Evolutionary conservation across 2,113 vertebrate species (phyloP), one percentile per base, ranked within the genome.

Genomic region (Herpetotheres cachinnans): DNA sequence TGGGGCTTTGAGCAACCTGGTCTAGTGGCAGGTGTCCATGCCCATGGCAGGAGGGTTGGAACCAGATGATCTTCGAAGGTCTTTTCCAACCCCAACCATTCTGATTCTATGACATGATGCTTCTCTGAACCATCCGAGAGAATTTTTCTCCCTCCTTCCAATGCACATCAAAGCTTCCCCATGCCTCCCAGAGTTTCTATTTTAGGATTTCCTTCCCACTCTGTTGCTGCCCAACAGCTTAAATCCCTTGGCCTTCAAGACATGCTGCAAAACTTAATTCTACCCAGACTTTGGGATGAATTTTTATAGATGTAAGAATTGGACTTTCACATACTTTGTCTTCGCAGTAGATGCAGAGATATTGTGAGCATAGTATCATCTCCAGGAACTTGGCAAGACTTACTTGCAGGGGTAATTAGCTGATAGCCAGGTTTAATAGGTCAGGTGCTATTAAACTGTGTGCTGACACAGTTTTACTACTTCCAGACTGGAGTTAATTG

Each of bases 151-250:
- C 16, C 8, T 42, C 36, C 27, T 69, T 77, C 7, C 16, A 16
- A 25, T 14, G 7, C 7, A 42, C 12, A 22, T 1, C 5, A 52
- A 44, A 90, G 8, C 3, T 79, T 26, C 25, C 11, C 24, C 22
- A 30, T 10, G 3, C 2, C 2, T 2, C 8, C 2, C 3, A 0
- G 36, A 77, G 3, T n/a, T 79, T 54, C 6, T 61, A 22, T 50
- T 50, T 80, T 21, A 71, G 21, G 17, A 63, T 55, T 82, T 61
- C 20, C 16, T 85, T 90, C 29, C 18, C 11, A 12, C 2, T 42
- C 9, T 7, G 1, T 61, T 72, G 47, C 30, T 79, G 21, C 20
- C 4, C 34, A 56, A 6, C 3, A 36, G 1, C 26, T 34, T 36
- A 9, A 62, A 26, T 26, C 6, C 11, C 13, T 79, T 52, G 17